Percentiles rank a stretch among this genome's conserved stretches.
phyloP scores from a whole-genome alignment of 2,797 vertebrate species.

The Potorous gilbertii region DNA sequence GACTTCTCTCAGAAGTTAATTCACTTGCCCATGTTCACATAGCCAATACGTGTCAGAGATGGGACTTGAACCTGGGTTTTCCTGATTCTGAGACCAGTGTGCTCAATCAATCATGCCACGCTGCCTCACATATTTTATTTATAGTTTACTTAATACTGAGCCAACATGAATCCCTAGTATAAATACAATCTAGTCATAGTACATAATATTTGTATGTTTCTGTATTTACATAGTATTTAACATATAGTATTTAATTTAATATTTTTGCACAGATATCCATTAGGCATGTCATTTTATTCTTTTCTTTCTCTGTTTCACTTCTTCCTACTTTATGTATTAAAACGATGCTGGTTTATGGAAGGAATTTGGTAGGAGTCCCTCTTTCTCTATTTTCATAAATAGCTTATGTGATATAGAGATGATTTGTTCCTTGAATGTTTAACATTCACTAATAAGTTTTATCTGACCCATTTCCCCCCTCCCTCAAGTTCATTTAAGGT shows the following conservation, averaged over 20 bases:
- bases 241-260: background rate
- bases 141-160: background rate
- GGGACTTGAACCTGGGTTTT: background rate
- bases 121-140: background rate
- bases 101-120: background rate
- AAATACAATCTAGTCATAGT: background rate
- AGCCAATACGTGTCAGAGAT: background rate
- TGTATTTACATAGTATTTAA: background rate
- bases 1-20: background rate
- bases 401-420: background rate
- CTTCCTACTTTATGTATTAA: background rate
- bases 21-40: background rate
- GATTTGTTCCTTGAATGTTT: background rate
- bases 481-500: background rate
- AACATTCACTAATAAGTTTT: background rate
- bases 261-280: background rate
- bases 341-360: background rate
- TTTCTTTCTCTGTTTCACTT: background rate
- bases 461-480: background rate
- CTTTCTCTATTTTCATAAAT: background rate
- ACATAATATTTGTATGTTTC: background rate
- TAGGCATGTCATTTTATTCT: background rate
- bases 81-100: background rate
- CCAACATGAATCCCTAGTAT: background rate
- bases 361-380: background rate